These are phyloP conservation scores for Oreochromis grahami DNA, from an alignment of 2,797 vertebrate genomes.

Conservation along the genomic window DNA sequence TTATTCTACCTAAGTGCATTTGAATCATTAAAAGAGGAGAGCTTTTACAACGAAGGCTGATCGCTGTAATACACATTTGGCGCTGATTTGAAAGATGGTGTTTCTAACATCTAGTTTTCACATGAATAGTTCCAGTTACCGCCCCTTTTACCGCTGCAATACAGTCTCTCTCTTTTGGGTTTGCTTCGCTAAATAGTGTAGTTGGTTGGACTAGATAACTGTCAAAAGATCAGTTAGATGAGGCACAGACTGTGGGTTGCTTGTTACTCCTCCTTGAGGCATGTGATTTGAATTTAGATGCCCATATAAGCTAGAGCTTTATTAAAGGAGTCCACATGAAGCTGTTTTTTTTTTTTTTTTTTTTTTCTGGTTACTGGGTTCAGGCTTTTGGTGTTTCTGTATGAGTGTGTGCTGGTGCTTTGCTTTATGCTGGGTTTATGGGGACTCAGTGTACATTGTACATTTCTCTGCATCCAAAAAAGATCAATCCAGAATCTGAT, in stretches of 20 bases:
- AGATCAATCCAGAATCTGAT: not conserved
- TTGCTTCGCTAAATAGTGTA: not conserved
- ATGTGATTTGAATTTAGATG: not conserved
- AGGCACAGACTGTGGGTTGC: not conserved
- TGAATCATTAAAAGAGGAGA: not conserved
- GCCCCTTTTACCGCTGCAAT: not conserved
- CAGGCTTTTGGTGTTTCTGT: not conserved
- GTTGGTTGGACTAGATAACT: not conserved
- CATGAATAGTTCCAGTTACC: conserved; percentile 9
- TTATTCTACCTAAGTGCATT: not conserved
- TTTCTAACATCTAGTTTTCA: conserved; percentile 12
- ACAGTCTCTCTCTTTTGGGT: not conserved
- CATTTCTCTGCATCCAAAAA: not conserved
- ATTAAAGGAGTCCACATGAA: not conserved
- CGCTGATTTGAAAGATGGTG: not conserved
- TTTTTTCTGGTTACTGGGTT: conserved; percentile 4
- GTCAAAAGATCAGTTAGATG: not conserved
- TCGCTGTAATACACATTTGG: not conserved
- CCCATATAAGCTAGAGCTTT: not conserved
- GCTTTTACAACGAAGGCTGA: not conserved
- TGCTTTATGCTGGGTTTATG: not conserved
- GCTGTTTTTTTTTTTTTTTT: not conserved
- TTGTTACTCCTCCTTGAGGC: not conserved
- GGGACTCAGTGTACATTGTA: not conserved
- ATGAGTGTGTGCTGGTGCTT: not conserved